A percentile compares a stretch with the other conserved stretches of the same genome.
Conservation (phyloP, 2,797 vertebrate genomes). For the Myripristis murdjan region DNA sequence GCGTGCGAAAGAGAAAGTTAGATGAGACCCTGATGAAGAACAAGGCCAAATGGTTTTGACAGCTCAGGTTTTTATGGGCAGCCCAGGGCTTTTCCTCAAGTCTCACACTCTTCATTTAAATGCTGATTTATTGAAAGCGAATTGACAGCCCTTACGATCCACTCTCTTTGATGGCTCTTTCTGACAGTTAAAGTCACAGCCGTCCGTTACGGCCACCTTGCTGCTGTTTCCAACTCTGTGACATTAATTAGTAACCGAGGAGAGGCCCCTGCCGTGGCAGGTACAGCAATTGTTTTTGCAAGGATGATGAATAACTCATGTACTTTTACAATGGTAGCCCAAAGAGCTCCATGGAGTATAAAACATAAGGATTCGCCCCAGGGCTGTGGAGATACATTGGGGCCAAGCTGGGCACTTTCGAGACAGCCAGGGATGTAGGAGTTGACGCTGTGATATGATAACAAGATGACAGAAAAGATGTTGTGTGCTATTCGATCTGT, state of each 20-base stretch:
- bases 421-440: no score
- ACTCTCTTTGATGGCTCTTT: constrained; percentile 12
- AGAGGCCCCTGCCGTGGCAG: neutral
- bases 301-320: constrained; percentile 13
- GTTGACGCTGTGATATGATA: no score
- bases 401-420: no score
- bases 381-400: neutral
- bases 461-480: no score
- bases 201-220: neutral
- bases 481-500: no score
- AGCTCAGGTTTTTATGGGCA: constrained; percentile 15
- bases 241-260: constrained; percentile 8
- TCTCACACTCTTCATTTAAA: constrained; percentile 34
- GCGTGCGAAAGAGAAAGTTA: neutral
- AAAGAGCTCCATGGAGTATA: constrained; percentile 4
- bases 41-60: constrained; percentile 13
- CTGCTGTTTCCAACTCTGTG: neutral
- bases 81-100: constrained; percentile 1
- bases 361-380: neutral
- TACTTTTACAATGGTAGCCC: neutral
- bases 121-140: constrained; percentile 20
- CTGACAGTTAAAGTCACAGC: neutral
- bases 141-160: constrained; percentile 7
- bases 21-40: neutral
- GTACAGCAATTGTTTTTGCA: constrained; percentile 8